phyloP scores from a whole-genome alignment of 2,888 invertebrate species.

The Heterodera filipjevi region DNA sequence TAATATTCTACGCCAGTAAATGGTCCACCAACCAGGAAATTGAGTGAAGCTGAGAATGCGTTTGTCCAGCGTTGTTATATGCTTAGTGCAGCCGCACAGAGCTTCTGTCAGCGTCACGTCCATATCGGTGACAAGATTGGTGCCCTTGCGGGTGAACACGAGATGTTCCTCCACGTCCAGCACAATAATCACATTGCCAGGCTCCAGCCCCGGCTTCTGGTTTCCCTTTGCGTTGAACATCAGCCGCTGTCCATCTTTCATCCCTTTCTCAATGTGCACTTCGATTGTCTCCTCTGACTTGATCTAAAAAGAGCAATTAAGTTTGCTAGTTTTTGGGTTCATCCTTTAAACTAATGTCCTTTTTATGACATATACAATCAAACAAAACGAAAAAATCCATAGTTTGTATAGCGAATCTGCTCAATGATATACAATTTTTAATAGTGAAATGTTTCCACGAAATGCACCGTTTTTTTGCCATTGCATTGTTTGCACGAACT shows the following conservation, averaged over 20 bases:
- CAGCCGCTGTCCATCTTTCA: slow-evolving; percentile 93
- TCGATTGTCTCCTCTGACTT: slow-evolving; percentile 90
- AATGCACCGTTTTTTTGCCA: slow-evolving; percentile 78
- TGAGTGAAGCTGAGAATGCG: slow-evolving; percentile 83
- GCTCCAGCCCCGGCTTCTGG: slow-evolving; percentile 84
- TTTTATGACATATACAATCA: no score
- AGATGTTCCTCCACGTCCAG: slow-evolving; percentile 88
- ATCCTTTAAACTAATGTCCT: no score
- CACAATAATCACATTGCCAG: slow-evolving; percentile 93
- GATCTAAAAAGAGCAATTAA: slow-evolving; percentile 67
- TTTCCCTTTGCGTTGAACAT: slow-evolving; percentile 91
- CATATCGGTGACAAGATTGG: slow-evolving; percentile 75
- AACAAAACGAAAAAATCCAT: no score
- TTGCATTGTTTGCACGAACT: slow-evolving; percentile 90
- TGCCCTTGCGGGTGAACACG: slow-evolving; percentile 52
- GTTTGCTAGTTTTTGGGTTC: no score
- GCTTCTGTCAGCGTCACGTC: slow-evolving; percentile 87
- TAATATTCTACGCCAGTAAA: no score
- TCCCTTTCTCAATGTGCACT: slow-evolving; percentile 88
- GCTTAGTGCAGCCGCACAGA: slow-evolving; percentile 90
- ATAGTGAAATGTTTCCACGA: no score
- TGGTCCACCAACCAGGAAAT: slow-evolving; percentile 74
- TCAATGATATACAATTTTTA: no score
- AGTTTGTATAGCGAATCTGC: no score
- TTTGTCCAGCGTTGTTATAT: slow-evolving; percentile 84